Conservation (phyloP, 2,888 invertebrate species). For the Lasioglossum morio region DNA sequence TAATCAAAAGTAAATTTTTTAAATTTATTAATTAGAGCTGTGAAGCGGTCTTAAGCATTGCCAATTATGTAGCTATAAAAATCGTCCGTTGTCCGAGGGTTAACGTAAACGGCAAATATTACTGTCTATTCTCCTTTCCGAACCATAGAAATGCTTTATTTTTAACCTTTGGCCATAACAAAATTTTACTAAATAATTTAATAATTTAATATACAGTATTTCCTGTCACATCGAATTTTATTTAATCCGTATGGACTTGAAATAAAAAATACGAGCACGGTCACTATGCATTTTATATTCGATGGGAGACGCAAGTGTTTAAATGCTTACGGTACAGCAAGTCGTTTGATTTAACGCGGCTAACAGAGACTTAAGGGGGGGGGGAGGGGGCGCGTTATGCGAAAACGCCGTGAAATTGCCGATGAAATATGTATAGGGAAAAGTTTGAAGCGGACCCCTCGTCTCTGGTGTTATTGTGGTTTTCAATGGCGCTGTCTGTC, state of each 20-base stretch:
- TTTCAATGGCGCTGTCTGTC: conserved; percentile 59
- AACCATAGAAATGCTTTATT: no score
- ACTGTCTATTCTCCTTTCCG: no score
- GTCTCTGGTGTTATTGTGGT: conserved; percentile 47
- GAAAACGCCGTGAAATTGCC: conserved; percentile 18
- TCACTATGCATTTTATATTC: neutral
- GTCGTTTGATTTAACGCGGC: conserved; percentile 3
- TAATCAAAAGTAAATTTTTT: no score
- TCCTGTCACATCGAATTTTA: neutral
- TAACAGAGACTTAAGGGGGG: neutral
- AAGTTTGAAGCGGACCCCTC: conserved; percentile 39
- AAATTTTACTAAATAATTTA: no score
- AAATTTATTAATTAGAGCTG: no score
- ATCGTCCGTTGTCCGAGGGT: no score
- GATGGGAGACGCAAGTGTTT: neutral
- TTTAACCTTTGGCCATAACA: no score
- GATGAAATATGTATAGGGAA: conserved; percentile 31
- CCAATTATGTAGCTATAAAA: no score
- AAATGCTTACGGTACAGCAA: neutral
- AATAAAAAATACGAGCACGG: neutral
- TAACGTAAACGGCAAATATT: no score
- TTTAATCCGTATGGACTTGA: neutral
- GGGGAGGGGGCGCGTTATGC: neutral
- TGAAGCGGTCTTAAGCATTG: no score
- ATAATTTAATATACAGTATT: no score